These are phyloP conservation scores for Choristoneura rosaceana DNA, from an alignment of 2,888 invertebrate species.

Conservation along the genomic window DNA sequence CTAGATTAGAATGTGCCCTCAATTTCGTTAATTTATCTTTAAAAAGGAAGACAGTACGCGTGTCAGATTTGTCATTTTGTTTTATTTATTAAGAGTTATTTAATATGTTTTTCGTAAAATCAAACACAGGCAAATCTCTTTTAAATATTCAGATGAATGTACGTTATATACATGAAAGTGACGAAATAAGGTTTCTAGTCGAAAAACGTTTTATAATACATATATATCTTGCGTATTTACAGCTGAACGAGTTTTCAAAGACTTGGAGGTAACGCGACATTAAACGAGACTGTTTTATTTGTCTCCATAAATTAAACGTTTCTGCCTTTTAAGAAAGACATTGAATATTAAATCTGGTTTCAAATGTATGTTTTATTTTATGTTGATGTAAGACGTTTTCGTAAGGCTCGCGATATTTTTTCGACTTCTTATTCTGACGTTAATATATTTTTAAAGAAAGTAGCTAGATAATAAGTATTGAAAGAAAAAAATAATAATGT, in stretches of 20 bases:
- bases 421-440: neutral
- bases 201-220: neutral
- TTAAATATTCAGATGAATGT: neutral
- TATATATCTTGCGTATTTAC: conserved; percentile 1
- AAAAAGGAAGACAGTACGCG: neutral
- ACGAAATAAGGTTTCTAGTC: neutral
- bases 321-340: conserved; percentile 12
- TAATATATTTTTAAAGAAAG: neutral
- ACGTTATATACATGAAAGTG: neutral
- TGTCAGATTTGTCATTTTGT: neutral
- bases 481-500: no score
- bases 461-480: no score
- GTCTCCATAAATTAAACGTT: conserved; percentile 7
- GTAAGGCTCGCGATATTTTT: neutral
- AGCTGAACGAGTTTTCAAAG: conserved; percentile 1
- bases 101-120: neutral
- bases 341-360: conserved; percentile 8
- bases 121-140: neutral
- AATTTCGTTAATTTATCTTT: conserved; percentile 3
- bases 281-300: conserved; percentile 5
- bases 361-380: conserved; percentile 9
- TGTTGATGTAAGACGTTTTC: conserved; percentile 1
- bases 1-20: neutral
- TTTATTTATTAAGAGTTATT: neutral
- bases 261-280: conserved; percentile 8